Evolutionary conservation across 2,113 vertebrate genomes (phyloP).

Genomic region (Notiomystis cincta): DNA sequence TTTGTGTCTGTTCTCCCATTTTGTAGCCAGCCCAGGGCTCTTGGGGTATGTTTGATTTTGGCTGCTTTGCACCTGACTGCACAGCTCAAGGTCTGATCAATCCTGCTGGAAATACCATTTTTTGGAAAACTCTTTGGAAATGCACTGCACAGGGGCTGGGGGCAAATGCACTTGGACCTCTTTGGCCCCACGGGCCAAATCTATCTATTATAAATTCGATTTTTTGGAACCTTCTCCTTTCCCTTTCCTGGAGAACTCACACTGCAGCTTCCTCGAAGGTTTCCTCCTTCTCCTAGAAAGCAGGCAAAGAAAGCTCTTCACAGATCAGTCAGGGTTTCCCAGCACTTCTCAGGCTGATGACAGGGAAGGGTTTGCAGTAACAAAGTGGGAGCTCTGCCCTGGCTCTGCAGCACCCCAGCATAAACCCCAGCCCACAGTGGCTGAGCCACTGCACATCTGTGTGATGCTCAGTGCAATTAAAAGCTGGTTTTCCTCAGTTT

Average conservation of each 20-base stretch:
- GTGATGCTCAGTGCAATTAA: neutral
- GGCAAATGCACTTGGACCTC: accelerated
- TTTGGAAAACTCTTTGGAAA: neutral
- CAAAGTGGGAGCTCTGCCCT: neutral
- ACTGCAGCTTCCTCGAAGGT: neutral
- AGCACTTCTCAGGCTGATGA: neutral
- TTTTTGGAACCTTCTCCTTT: neutral
- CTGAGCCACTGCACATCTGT: accelerated
- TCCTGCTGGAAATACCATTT: accelerated
- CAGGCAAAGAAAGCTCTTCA: neutral
- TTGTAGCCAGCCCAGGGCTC: no score
- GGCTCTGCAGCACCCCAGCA: neutral
- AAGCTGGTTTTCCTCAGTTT: neutral
- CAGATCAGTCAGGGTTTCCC: neutral
- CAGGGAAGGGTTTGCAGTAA: neutral
- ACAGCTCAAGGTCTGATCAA: neutral
- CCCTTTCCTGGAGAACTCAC: neutral
- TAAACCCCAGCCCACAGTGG: accelerated
- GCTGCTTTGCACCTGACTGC: neutral
- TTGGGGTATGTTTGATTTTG: neutral
- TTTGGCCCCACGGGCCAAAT: neutral
- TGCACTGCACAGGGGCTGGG: neutral
- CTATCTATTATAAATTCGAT: neutral
- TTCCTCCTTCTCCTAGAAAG: neutral
- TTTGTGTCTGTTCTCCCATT: neutral